Conservation (phyloP, 2,113 vertebrate genomes). For the Corynorhinus townsendii region DNA sequence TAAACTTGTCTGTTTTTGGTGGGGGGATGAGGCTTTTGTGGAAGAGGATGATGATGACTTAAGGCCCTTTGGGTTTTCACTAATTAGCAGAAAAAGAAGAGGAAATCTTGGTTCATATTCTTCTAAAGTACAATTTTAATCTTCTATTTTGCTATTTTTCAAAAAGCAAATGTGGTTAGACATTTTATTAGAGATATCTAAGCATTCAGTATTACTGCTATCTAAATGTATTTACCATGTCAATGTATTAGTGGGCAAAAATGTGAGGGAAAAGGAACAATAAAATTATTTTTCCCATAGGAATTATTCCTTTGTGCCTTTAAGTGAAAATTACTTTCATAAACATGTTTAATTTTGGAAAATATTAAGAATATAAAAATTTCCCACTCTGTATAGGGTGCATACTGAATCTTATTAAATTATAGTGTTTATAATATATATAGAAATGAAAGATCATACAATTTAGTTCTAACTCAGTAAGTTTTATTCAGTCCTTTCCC, state of each 20-base stretch:
- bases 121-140: neutral
- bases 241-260: neutral
- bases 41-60: neutral
- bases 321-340: conserved; percentile 5
- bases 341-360: conserved; percentile 40
- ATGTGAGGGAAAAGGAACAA: neutral
- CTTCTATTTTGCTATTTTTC: neutral
- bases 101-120: neutral
- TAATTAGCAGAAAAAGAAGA: neutral
- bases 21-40: neutral
- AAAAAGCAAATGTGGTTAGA: neutral
- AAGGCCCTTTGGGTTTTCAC: neutral
- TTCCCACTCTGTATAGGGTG: neutral
- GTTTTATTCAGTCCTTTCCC: neutral
- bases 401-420: neutral
- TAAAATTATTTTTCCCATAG: neutral
- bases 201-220: neutral
- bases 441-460: neutral
- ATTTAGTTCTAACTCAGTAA: conserved; percentile 1
- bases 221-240: neutral
- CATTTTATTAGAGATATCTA: neutral
- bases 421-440: neutral
- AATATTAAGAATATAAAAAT: conserved; percentile 28
- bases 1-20: neutral
- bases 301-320: neutral